Evolutionary conservation across 2,888 invertebrate species (phyloP), one percentile per base, ranked within the genome.

Genomic region (Clitarchus hookeri): DNA sequence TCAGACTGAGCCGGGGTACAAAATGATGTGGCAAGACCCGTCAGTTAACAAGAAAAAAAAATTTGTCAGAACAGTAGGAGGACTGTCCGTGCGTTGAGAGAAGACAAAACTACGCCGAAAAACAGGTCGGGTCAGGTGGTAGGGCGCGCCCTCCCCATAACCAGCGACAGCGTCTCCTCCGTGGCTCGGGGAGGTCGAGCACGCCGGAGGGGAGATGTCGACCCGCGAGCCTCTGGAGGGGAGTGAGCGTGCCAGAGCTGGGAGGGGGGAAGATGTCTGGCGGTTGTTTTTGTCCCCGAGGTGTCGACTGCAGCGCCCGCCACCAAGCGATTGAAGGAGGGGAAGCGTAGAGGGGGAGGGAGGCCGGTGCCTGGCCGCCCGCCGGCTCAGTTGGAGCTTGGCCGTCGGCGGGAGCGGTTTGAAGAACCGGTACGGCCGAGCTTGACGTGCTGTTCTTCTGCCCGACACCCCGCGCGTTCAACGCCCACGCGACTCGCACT

Each of bases 311-410:
- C 65, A 65, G 65, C 65, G 65, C 53, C 65, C 23, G 23, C 65
- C 65, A 23, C 65, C 65, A 3, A 1, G 65, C 65, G 65, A n/a
- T 65, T 65, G 65, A 23, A 65, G 65, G 19, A n/a, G 44, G 82
- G 36, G 44, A 36, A 23, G 36, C 1, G 82, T 26, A 36, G 82
- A 11, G 23, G 82, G 36, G 36, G 36, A 23, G 19, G 82, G 11
- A 1, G 8, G 11, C 23, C 36, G 44, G 27, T 1, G 16, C 44
- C 16, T 6, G 44, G 27, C 82, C 19, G 79, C 25, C 79, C 25
- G 79, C 36, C 44, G 44, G 26, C 82, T 82, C 82, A 82, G 82
- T 82, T 82, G 27, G 82, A 82, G 82, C 36, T 82, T 82, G 82
- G 44, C 82, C 23, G 82, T 82, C 82, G 82, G 27, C 82, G 82